Conservation (phyloP, 2,113 vertebrate genomes). For the Brachyhypopomus occidentalis region DNA sequence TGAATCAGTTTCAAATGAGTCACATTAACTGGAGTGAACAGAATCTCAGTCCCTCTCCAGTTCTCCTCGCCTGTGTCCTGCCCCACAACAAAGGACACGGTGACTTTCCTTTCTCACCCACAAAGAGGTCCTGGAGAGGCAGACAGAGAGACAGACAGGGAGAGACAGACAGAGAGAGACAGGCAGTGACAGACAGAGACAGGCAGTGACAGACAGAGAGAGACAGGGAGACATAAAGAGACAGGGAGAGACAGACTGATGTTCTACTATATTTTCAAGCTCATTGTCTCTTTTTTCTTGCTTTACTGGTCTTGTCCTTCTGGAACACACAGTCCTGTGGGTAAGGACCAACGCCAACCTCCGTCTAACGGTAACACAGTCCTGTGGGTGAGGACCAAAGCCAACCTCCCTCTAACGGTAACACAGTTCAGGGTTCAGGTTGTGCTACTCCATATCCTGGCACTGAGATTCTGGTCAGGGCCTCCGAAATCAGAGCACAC, state of each 20-base stretch:
- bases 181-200: slow-evolving; percentile 47
- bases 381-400: slow-evolving; percentile 67
- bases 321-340: slow-evolving; percentile 59
- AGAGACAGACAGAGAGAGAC: too few species aligned
- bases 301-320: slow-evolving; percentile 56
- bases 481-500: slow-evolving; percentile 66
- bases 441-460: slow-evolving; percentile 66
- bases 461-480: slow-evolving; percentile 68
- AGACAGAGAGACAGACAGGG: too few species aligned
- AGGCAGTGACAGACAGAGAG: slow-evolving; percentile 57
- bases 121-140: slow-evolving; percentile 65
- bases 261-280: slow-evolving; percentile 71
- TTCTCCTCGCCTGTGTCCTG: slow-evolving; percentile 31
- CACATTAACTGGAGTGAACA: neutral
- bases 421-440: slow-evolving; percentile 72
- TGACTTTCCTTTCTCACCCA: slow-evolving; percentile 69
- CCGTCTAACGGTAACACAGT: slow-evolving; percentile 65
- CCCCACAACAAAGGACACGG: slow-evolving; percentile 56
- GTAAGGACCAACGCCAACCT: slow-evolving; percentile 66
- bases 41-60: slow-evolving; percentile 24
- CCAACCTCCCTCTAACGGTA: slow-evolving; percentile 68
- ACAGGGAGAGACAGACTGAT: slow-evolving; percentile 55
- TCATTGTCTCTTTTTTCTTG: slow-evolving; percentile 56
- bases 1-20: neutral
- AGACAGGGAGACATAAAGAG: slow-evolving; percentile 44